Conservation (phyloP, 2,888 invertebrate species). For the Elgonia sp. region DNA sequence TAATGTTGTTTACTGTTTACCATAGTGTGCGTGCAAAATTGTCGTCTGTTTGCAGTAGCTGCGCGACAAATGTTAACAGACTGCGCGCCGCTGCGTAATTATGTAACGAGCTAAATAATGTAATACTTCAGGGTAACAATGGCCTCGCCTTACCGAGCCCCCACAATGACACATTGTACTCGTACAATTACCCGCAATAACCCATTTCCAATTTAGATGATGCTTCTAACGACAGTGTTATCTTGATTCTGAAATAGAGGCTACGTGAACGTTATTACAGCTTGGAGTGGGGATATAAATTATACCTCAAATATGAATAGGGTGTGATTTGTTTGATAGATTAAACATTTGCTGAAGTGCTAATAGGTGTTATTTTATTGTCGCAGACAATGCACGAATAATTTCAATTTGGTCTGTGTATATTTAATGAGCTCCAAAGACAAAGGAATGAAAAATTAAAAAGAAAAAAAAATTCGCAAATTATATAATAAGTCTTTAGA, state of each 20-base stretch:
- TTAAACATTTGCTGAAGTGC: constrained; percentile 9
- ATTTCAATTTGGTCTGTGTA: background rate
- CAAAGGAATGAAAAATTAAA: too few species aligned
- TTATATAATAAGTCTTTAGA: too few species aligned
- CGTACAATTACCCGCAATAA: constrained; percentile 61
- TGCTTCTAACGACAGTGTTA: constrained; percentile 21
- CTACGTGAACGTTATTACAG: constrained; percentile 7
- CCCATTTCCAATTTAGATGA: constrained; percentile 70
- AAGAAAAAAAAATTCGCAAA: too few species aligned
- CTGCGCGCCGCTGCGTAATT: constrained; percentile 36
- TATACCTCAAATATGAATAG: constrained; percentile 26
- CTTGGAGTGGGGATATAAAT: constrained; percentile 14
- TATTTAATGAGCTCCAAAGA: too few species aligned
- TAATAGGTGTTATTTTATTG: constrained; percentile 37
- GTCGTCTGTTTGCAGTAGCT: constrained; percentile 46
- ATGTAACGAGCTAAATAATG: constrained; percentile 64
- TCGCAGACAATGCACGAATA: background rate
- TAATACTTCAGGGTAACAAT: constrained; percentile 54
- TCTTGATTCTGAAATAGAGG: constrained; percentile 46
- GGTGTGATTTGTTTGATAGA: constrained; percentile 39
- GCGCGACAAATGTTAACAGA: constrained; percentile 45
- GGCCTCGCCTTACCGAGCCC: constrained; percentile 71
- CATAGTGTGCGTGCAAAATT: constrained; percentile 34
- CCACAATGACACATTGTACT: constrained; percentile 67
- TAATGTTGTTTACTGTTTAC: constrained; percentile 14